Percentiles rank a stretch among this genome's conserved stretches.
Evolutionary conservation across 2,797 vertebrate genomes (phyloP).

Genomic region (Phaenicophaeus curvirostris): DNA sequence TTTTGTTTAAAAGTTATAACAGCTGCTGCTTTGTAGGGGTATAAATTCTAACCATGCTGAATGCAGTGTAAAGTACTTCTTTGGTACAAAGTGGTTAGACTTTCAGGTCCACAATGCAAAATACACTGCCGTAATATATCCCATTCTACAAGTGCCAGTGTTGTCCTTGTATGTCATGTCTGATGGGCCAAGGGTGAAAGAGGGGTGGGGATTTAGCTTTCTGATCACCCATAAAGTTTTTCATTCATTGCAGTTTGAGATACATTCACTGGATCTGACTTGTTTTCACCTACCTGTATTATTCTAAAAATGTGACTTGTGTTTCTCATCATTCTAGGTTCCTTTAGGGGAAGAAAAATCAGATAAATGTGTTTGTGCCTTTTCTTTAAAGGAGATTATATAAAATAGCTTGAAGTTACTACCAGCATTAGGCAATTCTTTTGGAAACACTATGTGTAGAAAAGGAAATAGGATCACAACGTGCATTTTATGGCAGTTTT

Average conservation of each 20-base stretch:
- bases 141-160: not conserved
- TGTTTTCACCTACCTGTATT: not conserved
- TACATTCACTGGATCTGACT: not conserved
- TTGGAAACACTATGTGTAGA: slow-evolving; percentile 38
- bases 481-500: slow-evolving; percentile 43
- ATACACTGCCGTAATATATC: slow-evolving; percentile 7
- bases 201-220: not conserved
- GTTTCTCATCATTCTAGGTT: not conserved
- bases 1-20: slow-evolving; percentile 6
- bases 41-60: not conserved
- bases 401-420: slow-evolving; percentile 39
- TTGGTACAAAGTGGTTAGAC: not conserved
- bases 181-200: not conserved
- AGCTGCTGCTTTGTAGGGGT: not conserved
- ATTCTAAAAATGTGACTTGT: not conserved
- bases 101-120: not conserved
- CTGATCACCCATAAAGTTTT: not conserved
- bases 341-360: not conserved
- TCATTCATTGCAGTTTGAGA: not conserved
- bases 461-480: slow-evolving; percentile 62
- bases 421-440: slow-evolving; percentile 7
- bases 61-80: not conserved
- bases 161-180: not conserved
- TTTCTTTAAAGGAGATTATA: not conserved
- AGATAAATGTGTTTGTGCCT: slow-evolving; percentile 4